Evolutionary conservation across 2,797 vertebrate genomes (phyloP).

Genomic region (Crotalus adamanteus): DNA sequence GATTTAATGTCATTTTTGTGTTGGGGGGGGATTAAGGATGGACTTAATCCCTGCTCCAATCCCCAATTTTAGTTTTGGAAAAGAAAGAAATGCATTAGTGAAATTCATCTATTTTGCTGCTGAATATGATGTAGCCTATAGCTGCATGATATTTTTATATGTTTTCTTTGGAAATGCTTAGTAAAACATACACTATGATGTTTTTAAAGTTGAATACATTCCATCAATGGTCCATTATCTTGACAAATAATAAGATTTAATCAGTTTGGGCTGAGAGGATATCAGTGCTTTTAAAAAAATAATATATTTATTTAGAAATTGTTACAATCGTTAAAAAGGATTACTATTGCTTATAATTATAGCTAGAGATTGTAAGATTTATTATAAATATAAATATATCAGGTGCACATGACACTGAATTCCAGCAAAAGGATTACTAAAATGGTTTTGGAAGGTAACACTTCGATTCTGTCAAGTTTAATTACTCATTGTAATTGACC

Average conservation of each 20-base stretch:
- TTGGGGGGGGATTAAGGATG: neutral
- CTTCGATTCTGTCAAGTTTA: slow-evolving; percentile 19
- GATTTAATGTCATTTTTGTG: neutral
- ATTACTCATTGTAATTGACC: neutral
- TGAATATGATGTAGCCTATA: neutral
- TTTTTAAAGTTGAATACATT: neutral
- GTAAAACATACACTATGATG: neutral
- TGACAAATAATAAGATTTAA: neutral
- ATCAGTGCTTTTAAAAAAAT: neutral
- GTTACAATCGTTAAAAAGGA: neutral
- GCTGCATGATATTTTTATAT: neutral
- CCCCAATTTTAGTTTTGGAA: neutral
- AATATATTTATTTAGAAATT: neutral
- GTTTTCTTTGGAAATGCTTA: neutral
- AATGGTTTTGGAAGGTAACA: slow-evolving; percentile 29
- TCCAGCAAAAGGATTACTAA: neutral
- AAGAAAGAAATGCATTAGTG: neutral
- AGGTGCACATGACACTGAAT: slow-evolving; percentile 13
- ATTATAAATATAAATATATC: slow-evolving; percentile 24
- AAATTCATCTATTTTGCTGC: neutral
- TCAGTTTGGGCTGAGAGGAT: neutral
- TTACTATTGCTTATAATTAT: neutral
- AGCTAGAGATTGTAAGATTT: slow-evolving; percentile 19
- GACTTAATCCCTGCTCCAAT: neutral
- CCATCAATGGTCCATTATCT: neutral